Percentiles rank a stretch among this genome's conserved stretches.
Evolutionary conservation across 2,888 invertebrate species (phyloP).

Genomic region (Tipula vernalis): DNA sequence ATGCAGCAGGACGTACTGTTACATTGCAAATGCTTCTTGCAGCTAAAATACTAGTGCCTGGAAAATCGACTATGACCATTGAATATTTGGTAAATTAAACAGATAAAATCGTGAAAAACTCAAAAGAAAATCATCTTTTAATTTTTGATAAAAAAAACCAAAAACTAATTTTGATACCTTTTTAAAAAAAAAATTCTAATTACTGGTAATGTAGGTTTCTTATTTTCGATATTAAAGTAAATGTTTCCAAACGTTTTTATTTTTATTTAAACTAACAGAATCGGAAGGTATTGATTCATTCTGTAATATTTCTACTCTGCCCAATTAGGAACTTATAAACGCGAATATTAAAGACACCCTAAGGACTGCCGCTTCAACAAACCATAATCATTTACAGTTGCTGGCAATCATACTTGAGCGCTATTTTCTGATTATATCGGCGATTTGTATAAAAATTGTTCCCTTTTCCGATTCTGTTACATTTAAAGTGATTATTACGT

Average conservation of each 20-base stretch:
- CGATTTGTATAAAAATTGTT: not conserved
- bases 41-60: constrained; percentile 73
- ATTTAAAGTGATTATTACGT: not conserved
- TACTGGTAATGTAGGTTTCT: not conserved
- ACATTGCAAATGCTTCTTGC: constrained; percentile 76
- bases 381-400: too few species aligned
- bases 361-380: too few species aligned
- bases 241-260: not conserved
- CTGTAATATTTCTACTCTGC: too few species aligned
- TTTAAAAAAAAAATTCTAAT: not conserved
- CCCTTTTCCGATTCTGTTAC: not conserved
- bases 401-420: too few species aligned
- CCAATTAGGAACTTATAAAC: too few species aligned
- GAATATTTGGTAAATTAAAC: constrained; percentile 60
- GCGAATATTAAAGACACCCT: too few species aligned
- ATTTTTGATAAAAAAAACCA: not conserved
- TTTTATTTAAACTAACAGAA: not conserved
- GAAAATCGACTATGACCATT: constrained; percentile 73
- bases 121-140: not conserved
- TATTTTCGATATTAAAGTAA: not conserved
- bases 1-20: constrained; percentile 49
- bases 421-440: too few species aligned
- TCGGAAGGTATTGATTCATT: not conserved
- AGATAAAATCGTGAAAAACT: not conserved
- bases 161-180: not conserved